phyloP scores from a whole-genome alignment of 2,888 invertebrate genomes.

The Schizotus pectinicornis region DNA sequence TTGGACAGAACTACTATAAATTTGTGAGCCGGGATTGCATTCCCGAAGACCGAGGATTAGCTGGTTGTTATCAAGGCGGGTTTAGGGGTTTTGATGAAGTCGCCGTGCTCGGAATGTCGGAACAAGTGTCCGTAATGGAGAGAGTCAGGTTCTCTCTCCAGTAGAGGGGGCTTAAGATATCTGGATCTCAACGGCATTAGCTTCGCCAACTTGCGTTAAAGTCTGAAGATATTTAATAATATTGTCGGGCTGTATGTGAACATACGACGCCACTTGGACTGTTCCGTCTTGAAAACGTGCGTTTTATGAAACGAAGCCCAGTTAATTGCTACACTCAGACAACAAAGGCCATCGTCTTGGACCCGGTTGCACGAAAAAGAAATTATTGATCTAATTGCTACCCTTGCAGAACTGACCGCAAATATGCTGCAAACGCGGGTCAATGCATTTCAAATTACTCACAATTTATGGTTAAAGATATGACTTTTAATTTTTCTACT shows the following conservation, averaged over 20 bases:
- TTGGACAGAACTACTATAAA: conserved; percentile 49
- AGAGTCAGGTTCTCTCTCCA: conserved; percentile 28
- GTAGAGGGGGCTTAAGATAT: conserved; percentile 24
- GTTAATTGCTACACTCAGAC: conserved; percentile 6
- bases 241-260: conserved; percentile 22
- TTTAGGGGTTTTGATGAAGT: conserved; percentile 55
- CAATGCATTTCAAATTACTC: too few species aligned
- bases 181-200: conserved; percentile 27
- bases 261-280: conserved; percentile 5
- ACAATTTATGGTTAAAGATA: too few species aligned
- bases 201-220: conserved; percentile 30
- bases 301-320: conserved; percentile 21
- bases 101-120: conserved; percentile 52
- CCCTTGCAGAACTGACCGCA: too few species aligned
- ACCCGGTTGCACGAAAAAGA: too few species aligned
- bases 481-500: too few species aligned
- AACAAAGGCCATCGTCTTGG: too few species aligned
- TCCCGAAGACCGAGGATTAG: conserved; percentile 50
- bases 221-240: conserved; percentile 35
- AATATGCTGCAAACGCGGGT: too few species aligned
- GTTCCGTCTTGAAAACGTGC: conserved; percentile 13
- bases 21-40: conserved; percentile 52
- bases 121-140: conserved; percentile 50
- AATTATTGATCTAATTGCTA: too few species aligned
- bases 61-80: conserved; percentile 53